Evolutionary conservation across 2,888 invertebrate genomes (phyloP), one percentile per base, ranked within the genome.

Genomic region (Hypercompe scribonia): DNA sequence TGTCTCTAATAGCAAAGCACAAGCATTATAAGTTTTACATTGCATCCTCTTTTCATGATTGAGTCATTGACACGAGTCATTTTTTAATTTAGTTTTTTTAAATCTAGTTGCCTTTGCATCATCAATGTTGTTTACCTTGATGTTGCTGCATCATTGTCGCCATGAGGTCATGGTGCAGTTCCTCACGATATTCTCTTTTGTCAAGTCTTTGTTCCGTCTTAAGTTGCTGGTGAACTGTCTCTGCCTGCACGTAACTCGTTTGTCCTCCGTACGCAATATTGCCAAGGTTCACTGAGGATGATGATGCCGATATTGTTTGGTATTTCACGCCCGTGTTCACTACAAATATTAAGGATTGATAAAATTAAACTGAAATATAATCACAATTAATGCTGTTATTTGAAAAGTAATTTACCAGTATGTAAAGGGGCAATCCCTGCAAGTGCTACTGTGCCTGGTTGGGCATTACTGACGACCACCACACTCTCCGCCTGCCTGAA

Each of bases 161-260:
- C 94, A 95, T 95, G 68, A 96, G 86, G 74, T 97, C 97, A 84
- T 96, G 96, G 79, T 96, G 96, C 83, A 96, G 92, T 83, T 96
- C 96, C 75, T 95, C 95, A 10, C 95, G 89, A 81, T 91, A 95
- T 90, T 93, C 93, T 84, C 94, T 87, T 92, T 95, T 93, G 90
- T 93, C 93, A 79, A 85, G 77, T 69, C 92, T 82, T 78, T 91
- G 91, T 74, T 93, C 92, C 0, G 90, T 89, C 86, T 94, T 94
- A 73, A 90, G 88, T 71, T 86, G 94, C 85, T 88, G 92, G 69
- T 88, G 92, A 31, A 92, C 89, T 3, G 87, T 87, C 81, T 91
- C 92, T 13, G 89, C 90, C 78, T 92, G 93, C 70, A 91, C 87
- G 82, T 92, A 94, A 80, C 90, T 90, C 10, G 90, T 83, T 83